These are phyloP conservation scores for Hedya salicella DNA, from an alignment of 2,888 invertebrate species.

Conservation along the genomic window DNA sequence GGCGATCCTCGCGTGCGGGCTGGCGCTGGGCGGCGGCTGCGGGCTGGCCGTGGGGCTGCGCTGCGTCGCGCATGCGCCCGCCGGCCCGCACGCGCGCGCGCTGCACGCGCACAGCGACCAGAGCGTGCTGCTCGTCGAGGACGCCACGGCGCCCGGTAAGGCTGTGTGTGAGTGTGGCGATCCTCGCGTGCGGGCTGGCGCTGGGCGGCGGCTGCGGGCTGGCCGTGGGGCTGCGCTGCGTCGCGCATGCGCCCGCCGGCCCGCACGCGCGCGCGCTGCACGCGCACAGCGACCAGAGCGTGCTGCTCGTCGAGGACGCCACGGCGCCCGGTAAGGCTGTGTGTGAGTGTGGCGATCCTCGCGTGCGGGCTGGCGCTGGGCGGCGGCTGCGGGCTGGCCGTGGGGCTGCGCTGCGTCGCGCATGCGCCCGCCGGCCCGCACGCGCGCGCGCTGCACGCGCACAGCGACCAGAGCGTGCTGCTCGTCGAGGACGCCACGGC, in stretches of 20 bases:
- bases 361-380: slow-evolving; percentile 62
- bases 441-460: slow-evolving; percentile 72
- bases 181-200: slow-evolving; percentile 70
- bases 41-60: slow-evolving; percentile 69
- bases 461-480: too few relatives aligned
- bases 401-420: slow-evolving; percentile 64
- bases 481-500: too few relatives aligned
- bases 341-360: slow-evolving; percentile 73
- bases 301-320: too few relatives aligned
- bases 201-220: slow-evolving; percentile 60
- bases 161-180: slow-evolving; percentile 75
- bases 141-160: slow-evolving; percentile 64
- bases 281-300: slow-evolving; percentile 65
- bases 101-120: slow-evolving; percentile 69
- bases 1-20: slow-evolving; percentile 73
- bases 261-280: slow-evolving; percentile 75
- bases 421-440: slow-evolving; percentile 64
- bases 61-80: slow-evolving; percentile 53
- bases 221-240: slow-evolving; percentile 63
- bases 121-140: too few relatives aligned
- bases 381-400: slow-evolving; percentile 61
- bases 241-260: slow-evolving; percentile 56
- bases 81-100: slow-evolving; percentile 72
- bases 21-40: slow-evolving; percentile 53
- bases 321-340: slow-evolving; percentile 73